Base-by-base conservation (phyloP, 37 sponge, comb jelly and placozoan species). In the Diacarnus erythraeanus region DNA sequence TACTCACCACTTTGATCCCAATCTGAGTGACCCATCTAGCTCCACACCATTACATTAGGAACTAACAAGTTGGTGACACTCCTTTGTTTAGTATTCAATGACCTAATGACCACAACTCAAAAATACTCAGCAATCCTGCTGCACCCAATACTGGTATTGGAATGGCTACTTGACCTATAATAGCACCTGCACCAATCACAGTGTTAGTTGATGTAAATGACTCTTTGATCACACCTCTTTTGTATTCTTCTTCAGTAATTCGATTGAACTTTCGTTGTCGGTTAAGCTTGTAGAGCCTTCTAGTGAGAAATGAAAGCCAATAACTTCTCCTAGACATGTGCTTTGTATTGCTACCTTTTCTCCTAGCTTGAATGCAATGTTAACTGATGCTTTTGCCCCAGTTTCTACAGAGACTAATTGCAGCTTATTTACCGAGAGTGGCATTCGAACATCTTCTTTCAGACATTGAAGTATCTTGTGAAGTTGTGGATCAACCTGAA, bases 141-240 rank as follows among this genome's bases (percentile, higher is more conserved):
- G 67, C 83, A 1, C 83, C 83, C 9, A 82, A 23, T 9, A 63
- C 26, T 43, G 83, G 83, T 26, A 82, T 34, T 26, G 83, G 83
- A 22, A 82, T 74, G 0, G 57, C 83, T 0, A 66, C 38, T 36
- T 82, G 83, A 27, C 83, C 83, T 29, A 74, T 0, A 3, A 74
- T 51, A 20, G 75, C 83, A 38, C 83, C 83, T 36, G 40, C 75
- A 5, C 83, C 83, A 35, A 54, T 42, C 26, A 74, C 75, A 2
- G 67, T 65, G 36, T 34, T 69, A 1, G 66, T 56, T 29, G 75
- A 64, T 31, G 25, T 64, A 35, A 74, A 44, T 3, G 69, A 47
- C 57, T 79, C 56, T 25, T 68, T 42, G 56, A 69, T 56, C 20
- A 79, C 38, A 21, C 69, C 67, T 17, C 64, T 30, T 64, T 82